phyloP scores from a whole-genome alignment of 2,797 vertebrate genomes.

The Sandelia bainsii region DNA sequence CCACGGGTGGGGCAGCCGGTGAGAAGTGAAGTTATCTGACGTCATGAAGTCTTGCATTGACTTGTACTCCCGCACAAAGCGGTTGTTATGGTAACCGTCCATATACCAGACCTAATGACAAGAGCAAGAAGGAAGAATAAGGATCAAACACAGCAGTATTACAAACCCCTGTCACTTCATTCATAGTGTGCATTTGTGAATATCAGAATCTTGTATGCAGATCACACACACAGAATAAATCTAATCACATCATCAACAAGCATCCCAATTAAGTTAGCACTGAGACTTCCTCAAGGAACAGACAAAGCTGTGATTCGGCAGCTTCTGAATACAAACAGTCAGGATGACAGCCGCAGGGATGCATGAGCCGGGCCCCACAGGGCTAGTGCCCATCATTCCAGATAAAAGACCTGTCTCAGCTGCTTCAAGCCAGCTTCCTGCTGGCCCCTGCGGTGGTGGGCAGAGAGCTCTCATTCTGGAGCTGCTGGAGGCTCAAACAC shows the following conservation, averaged over 20 bases:
- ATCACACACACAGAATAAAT: constrained; percentile 61
- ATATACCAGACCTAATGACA: constrained; percentile 94
- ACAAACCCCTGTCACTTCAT: constrained; percentile 12
- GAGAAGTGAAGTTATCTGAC: constrained; percentile 96
- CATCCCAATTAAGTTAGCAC: constrained; percentile 69
- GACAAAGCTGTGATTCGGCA: constrained; percentile 39
- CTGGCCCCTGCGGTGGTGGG: constrained; percentile 47
- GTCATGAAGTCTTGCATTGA: constrained; percentile 96
- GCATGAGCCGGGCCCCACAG: constrained; percentile 55
- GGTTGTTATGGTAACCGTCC: constrained; percentile 99
- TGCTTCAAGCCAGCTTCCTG: constrained; percentile 59
- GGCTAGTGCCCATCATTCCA: constrained; percentile 72
- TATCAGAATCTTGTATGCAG: constrained; percentile 18
- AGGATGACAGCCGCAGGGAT: constrained; percentile 52
- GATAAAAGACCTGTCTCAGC: constrained; percentile 74
- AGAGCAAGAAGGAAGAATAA: constrained; percentile 12
- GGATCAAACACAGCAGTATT: neutral
- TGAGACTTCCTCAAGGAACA: constrained; percentile 42
- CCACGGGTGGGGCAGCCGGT: constrained; percentile 98
- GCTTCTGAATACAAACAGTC: constrained; percentile 63
- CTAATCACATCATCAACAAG: constrained; percentile 64
- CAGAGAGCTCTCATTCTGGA: constrained; percentile 46
- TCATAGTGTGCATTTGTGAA: constrained; percentile 20
- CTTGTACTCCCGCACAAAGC: constrained; percentile 95
- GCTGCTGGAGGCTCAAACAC: constrained; percentile 55